Percentiles rank a stretch among this genome's conserved stretches.
phyloP scores from a whole-genome alignment of 2,113 vertebrate genomes.

The Acinonyx jubatus region DNA sequence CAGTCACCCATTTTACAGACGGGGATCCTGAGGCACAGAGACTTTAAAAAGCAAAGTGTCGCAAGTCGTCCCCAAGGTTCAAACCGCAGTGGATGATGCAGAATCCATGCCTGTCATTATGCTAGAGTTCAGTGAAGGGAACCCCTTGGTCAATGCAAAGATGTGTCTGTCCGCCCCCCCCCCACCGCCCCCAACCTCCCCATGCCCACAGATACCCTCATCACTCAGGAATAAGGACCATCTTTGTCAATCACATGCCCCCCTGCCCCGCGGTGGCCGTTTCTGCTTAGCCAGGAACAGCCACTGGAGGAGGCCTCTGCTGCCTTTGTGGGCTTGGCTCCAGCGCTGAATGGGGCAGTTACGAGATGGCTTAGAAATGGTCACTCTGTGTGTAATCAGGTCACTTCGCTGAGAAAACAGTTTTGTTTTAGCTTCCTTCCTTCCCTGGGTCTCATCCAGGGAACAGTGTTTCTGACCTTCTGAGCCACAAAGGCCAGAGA shows the following conservation, averaged over 20 bases:
- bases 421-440: conserved; percentile 71
- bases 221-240: not conserved
- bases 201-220: not conserved
- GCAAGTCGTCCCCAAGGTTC: not conserved
- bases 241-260: accelerated
- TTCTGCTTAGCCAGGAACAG: not conserved
- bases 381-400: conserved; percentile 55
- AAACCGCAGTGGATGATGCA: not conserved
- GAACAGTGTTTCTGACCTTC: conserved; percentile 57
- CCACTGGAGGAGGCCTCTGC: not conserved
- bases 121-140: not conserved
- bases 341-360: not conserved
- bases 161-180: not conserved
- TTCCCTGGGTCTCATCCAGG: conserved; percentile 58
- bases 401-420: conserved; percentile 59
- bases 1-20: not conserved
- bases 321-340: not conserved
- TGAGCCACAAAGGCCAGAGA: conserved; percentile 64
- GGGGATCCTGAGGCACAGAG: not conserved
- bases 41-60: not conserved
- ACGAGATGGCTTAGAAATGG: not conserved
- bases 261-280: no score
- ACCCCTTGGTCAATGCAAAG: not conserved
- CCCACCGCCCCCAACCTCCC: no score
- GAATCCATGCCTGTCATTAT: not conserved